Base-by-base conservation (phyloP, 2,113 vertebrate genomes). In the Hylia prasina region DNA sequence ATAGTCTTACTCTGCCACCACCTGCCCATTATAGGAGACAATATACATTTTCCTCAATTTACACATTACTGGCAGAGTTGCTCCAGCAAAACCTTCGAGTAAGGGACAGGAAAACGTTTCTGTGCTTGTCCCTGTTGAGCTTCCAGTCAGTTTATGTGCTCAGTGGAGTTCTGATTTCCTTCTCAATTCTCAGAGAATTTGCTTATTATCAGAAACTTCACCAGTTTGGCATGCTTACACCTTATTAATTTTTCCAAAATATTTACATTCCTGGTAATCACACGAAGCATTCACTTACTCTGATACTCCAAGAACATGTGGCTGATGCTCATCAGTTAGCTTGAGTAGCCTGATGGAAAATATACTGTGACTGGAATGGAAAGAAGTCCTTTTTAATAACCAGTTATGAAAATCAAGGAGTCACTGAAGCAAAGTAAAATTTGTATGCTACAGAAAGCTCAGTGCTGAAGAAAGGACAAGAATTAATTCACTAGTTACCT, bases 281-380 rank as follows among this genome's bases (percentile, higher is more conserved):
- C 3, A 5, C 18, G 54, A 93, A 94, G 60, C n/a, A 65, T 69
- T 93, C 75, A 97, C 96, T 97, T 97, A 99, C 99, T 99, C 98
- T 1, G 98, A 99, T 69, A 98, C 97, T 89, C 97, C 97, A 82
- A 97, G 96, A 87, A 97, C 91, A 50, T 11, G 80, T 2, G 92
- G 98, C 90, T 70, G 95, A 48, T 75, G 90, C 31, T 73, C 97
- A 58, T 86, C 97, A 39, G 97, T 96, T 28, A 99, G 96, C 90
- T 95, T 98, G 31, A 99, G 93, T 21, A 99, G 96, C 95, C 98
- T 98, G 93, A 99, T 98, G 78, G 98, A 98, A 94, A 99, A 99
- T 97, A 99, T 99, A 82, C 98, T 98, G 96, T 99, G 99, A 96
- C 99, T 99, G 96, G 33, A 94, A 97, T 65, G 47, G 23, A 95